Evolutionary conservation across 2,888 invertebrate species (phyloP), one percentile per base, ranked within the genome.

Genomic region (Encarsia formosa): DNA sequence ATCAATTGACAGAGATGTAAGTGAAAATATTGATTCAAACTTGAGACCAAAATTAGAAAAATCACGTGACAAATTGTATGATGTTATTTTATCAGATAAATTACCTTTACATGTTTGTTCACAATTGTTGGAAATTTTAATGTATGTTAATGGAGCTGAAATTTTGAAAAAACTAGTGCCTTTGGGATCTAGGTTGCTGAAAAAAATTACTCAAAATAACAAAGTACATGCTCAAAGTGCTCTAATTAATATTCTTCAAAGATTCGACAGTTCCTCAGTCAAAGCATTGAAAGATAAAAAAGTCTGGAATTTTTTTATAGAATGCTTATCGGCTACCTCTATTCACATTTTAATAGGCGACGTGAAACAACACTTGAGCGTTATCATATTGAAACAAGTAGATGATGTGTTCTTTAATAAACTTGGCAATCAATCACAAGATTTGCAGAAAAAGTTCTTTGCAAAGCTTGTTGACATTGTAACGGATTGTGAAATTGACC

Each of bases 291-390:
- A 77, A 3, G 63, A 74, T 6, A 67, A 77, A 4, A 63, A 70
- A 18, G 77, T 83, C 0, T 86, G 84, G 84, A 68, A 76, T 22
- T 77, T 85, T 3, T 77, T 88, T 45, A 76, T 78, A 61, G 65
- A 67, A 0, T 76, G 78, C 3, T 71, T 87, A 42, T 77, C 76
- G 47, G 78, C 79, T 50, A 77, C 83, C 54, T 76, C 78, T 45
- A 26, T 54, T 4, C 74, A 75, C 46, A 75, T 79, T 57, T 63
- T 74, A 55, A 62, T 76, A 20, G 72, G 77, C 39, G 75, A 71
- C 48, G 71, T 71, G 8, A 68, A 71, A 32, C 67, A 67, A 11
- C 75, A 76, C 39, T 76, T 79, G 6, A 72, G 76, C 11, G 64
- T 74, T 2, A 64, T 83, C 32, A 70, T 82, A 37, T 71, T 85